Evolutionary conservation across 1,140 invertebrate species (phyloP), one percentile per base, ranked within the genome.

Genomic region (Mesaphorura yosii): DNA sequence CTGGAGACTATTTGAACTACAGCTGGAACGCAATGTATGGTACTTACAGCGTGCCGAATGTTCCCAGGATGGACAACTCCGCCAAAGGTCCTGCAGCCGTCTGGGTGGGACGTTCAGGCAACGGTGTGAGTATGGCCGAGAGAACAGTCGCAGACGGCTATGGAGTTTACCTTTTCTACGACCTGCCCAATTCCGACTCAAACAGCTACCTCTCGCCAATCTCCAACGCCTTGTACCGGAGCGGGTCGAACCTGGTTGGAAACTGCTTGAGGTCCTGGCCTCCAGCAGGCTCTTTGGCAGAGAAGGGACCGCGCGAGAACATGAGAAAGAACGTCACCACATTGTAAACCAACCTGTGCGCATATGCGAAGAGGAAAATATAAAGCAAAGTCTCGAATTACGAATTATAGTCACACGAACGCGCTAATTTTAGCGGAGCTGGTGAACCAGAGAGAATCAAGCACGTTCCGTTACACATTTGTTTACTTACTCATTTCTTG

Each of bases 1-100:
- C 53, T 41, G 53, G 53, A 1, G 37, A 41, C 23, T 54, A 41
- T 20, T n/a, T 54, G 19, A 29, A 54, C 37, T 54, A 54, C 46
- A 48, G 45, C 25, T 54, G 53, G 53, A 54, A 54, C n/a, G 37
- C 45, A 1, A 23, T 29, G 26, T 54, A 54, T 20, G 53, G 45
- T 10, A 3, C 23, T 2, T 54, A 40, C n/a, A 7, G 6, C 17
- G 27, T 37, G 4, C 53, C 53, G 1, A 41, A 28, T 2, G 53
- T 54, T 2, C 53, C 53, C 1, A 20, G 25, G 2, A 26, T 54
- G 23, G 25, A 27, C 6, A 39, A 14, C 2, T 37, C 25, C n/a
- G 39, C 20, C 14, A 1, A 48, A 2, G 25, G 37, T 0, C 53
- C 53, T 19, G 53, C 45, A 2, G 53, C 53, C 0, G 53, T 54